Base-by-base conservation (phyloP, 2,888 invertebrate species). In the Rhagium mordax region DNA sequence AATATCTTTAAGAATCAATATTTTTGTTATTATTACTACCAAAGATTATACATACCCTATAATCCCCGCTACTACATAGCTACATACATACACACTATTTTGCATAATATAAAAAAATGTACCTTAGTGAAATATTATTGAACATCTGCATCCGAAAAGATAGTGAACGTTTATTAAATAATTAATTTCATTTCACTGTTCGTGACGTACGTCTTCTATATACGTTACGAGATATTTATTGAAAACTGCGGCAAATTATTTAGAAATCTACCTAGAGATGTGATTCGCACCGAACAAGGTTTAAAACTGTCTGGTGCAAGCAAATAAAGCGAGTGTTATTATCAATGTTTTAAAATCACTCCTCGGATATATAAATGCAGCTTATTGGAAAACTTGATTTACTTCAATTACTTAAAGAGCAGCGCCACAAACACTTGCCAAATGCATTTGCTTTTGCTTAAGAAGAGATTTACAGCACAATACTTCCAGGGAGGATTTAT, bases 281-380 rank as follows among this genome's bases (percentile, higher is more conserved):
- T 51, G 70, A 70, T 51, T 48, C 27, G 70, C n/a, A 47, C 49
- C 61, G 61, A 64, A 33, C 51, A 20, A 53, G 24, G 64, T 53
- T 70, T 15, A 8, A 51, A 70, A 62, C 70, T 62, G 70, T 15
- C 48, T 53, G 62, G 13, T 20, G 21, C 61, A 24, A 55, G 62
- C 53, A 47, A 61, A 70, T 27, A 16, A 41, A 21, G 10, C 49
- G 33, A 48, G 47, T 55, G 41, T 41, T 41, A 67, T 67, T 70
- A 70, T 70, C 70, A 62, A 70, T 62, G 53, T 47, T 48, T 51
- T 61, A 60, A 70, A 53, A 62, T 62, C 27, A 55, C 48, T 68
- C 68, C 59, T 21, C 21, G 21, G 57, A 48, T 51, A 24, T n/a
- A 65, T 33, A 33, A 51, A 27, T 33, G 21, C 60, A 49, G 15